phyloP scores from a whole-genome alignment of 2,888 invertebrate species.

The Chromoteleia sp. region DNA sequence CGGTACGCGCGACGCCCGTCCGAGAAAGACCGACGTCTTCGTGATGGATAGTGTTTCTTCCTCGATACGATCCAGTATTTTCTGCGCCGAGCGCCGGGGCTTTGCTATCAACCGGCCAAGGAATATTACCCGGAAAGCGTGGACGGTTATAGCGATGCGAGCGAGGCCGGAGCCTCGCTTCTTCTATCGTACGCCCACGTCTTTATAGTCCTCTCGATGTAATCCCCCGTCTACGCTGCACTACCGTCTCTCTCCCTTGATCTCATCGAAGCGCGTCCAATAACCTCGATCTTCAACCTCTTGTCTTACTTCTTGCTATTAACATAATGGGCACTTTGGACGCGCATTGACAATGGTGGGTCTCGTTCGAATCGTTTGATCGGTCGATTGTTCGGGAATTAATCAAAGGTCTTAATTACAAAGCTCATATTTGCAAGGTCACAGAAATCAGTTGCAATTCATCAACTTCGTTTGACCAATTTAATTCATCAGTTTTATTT shows the following conservation, averaged over 20 bases:
- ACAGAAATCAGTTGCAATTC: slow-evolving; percentile 8
- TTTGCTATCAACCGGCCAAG: slow-evolving; percentile 45
- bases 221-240: slow-evolving; percentile 41
- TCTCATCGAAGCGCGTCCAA: slow-evolving; percentile 69
- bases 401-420: slow-evolving; percentile 32
- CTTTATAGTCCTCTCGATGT: slow-evolving; percentile 57
- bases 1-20: slow-evolving; percentile 32
- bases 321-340: slow-evolving; percentile 59
- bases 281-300: slow-evolving; percentile 66
- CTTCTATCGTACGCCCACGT: slow-evolving; percentile 67
- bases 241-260: slow-evolving; percentile 55
- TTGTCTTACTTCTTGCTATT: slow-evolving; percentile 64
- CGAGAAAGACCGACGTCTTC: slow-evolving; percentile 58
- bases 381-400: slow-evolving; percentile 43
- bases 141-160: slow-evolving; percentile 57
- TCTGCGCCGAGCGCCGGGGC: slow-evolving; percentile 36
- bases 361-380: slow-evolving; percentile 19
- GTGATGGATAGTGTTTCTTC: slow-evolving; percentile 66
- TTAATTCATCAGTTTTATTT: too few species aligned
- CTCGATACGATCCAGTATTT: slow-evolving; percentile 66
- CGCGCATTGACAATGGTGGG: slow-evolving; percentile 42
- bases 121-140: slow-evolving; percentile 78
- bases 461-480: neutral
- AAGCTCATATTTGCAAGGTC: slow-evolving; percentile 25
- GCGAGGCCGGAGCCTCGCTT: slow-evolving; percentile 47